Base-by-base conservation (phyloP, 2,888 invertebrate species). In the Mimumesa dahlbomi region DNA sequence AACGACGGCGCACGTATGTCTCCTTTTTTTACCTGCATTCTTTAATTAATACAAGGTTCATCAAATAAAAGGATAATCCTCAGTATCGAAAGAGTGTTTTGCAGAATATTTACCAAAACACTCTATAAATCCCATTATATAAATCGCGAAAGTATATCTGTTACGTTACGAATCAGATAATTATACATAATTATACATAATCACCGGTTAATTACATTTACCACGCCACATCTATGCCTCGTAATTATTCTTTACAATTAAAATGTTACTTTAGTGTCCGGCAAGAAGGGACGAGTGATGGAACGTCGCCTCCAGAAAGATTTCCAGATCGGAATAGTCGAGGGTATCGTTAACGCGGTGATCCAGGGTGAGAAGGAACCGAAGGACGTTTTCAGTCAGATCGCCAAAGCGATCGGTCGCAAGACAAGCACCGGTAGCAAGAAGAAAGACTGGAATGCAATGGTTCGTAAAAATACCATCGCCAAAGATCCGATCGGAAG, bases 251-350 rank as follows among this genome's bases (percentile, higher is more conserved):
- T n/a, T n/a, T n/a, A n/a, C n/a, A n/a, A n/a, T n/a, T n/a, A n/a
- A n/a, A n/a, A n/a, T n/a, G n/a, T 18, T 43, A 13, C 2, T 1
- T n/a, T 89, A 93, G 95, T 95, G 49, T 92, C 95, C 18, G 96
- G 96, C 1, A 95, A 95, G 86, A 95, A 95, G 84, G 96, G 96
- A 2, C 94, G 95, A 87, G 94, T 95, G 2, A 95, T 96, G 94
- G 96, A 97, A 85, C 92, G 97, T 14, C 92, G 96, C 31, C 93
- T 97, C 13, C 91, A 96, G 54, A 96, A 96, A 87, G 96, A 97
- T 90, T 97, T 97, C 93, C 96, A 96, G 85, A 96, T 97, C 73
- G 96, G 96, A 9, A 78, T 86, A 14, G 96, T 96, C 0, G 96
- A 96, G 86, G 95, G 94, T 2, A 92, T 96, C 31, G 93, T 95